Evolutionary conservation across 1,140 invertebrate genomes (phyloP).

Genomic region (Drosophila obscura): DNA sequence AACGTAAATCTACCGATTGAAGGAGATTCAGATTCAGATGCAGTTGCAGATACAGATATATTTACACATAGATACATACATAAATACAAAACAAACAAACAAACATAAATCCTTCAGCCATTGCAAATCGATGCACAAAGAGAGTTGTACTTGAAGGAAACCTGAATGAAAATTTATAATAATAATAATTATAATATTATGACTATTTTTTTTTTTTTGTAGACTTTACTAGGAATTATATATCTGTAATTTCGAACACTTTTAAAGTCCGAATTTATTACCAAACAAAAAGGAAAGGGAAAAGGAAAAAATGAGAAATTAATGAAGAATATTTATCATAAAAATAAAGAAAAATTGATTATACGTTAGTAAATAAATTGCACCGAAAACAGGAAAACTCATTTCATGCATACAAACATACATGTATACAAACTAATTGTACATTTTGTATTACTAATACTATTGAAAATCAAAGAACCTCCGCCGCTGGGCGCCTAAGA

Average conservation of each 20-base stretch:
- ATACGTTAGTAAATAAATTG: conserved; percentile 66
- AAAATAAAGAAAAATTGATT: conserved; percentile 35
- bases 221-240: conserved; percentile 74
- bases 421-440: conserved; percentile 60
- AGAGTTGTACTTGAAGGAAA: conserved; percentile 41
- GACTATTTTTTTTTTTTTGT: conserved; percentile 59
- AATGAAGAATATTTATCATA: conserved; percentile 29
- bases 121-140: conserved; percentile 21
- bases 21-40: background rate
- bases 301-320: conserved; percentile 12
- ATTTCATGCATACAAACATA: conserved; percentile 48
- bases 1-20: too few species aligned
- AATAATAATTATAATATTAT: conserved; percentile 37
- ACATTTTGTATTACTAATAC: conserved; percentile 58
- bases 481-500: background rate
- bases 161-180: conserved; percentile 39
- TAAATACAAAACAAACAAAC: conserved; percentile 6
- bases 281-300: conserved; percentile 30
- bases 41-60: conserved; percentile 14
- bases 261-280: conserved; percentile 77
- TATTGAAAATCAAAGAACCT: conserved; percentile 44
- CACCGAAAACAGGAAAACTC: conserved; percentile 37
- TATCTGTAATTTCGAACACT: conserved; percentile 74
- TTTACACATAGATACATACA: conserved; percentile 15
- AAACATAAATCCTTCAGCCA: conserved; percentile 21